Evolutionary conservation across 1,140 invertebrate species (phyloP), one percentile per base, ranked within the genome.

Genomic region (Drosophila watanabei): DNA sequence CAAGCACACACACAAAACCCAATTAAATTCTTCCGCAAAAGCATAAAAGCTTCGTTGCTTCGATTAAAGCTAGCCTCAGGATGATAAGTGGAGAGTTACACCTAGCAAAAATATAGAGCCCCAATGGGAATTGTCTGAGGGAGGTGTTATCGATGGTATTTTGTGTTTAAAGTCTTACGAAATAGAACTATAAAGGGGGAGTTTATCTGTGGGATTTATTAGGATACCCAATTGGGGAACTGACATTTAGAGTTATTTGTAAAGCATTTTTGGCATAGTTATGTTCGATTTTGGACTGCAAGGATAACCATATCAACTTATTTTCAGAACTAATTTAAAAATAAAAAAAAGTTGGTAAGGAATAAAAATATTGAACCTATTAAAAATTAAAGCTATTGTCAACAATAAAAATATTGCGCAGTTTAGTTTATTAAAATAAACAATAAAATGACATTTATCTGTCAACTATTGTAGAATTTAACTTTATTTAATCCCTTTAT

Each of bases 11-110:
- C 48, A 77, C 57, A 45, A 78, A 69, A 78, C 76, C 75, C 75
- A 78, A 78, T 78, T 78, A 78, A 78, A 78, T 78, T 68, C 63
- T 77, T 78, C 75, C 73, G 75, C 73, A 78, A 69, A 57, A 56
- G 64, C 75, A 78, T 77, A 60, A 78, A 78, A 78, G 75, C 75
- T 78, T 78, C 73, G 49, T 68, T 43, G 69, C 72, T 48, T 61
- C 63, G 73, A 78, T 78, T 78, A 78, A 77, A 78, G 75, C 63
- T 60, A 56, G 18, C 35, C 54, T 4, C 14, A 48, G 39, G 18
- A 39, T 39, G 28, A 39, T 33, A 68, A 24, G 39, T 46, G 32
- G 18, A n/a, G n/a, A 10, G 54, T 16, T 20, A 45, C 24, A 49
- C 45, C 4, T 8, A 46, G 30, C 20, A 24, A 37, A 46, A 32